phyloP scores from a whole-genome alignment of 1,140 invertebrate species.

The Cyphomyrmex costatus region DNA sequence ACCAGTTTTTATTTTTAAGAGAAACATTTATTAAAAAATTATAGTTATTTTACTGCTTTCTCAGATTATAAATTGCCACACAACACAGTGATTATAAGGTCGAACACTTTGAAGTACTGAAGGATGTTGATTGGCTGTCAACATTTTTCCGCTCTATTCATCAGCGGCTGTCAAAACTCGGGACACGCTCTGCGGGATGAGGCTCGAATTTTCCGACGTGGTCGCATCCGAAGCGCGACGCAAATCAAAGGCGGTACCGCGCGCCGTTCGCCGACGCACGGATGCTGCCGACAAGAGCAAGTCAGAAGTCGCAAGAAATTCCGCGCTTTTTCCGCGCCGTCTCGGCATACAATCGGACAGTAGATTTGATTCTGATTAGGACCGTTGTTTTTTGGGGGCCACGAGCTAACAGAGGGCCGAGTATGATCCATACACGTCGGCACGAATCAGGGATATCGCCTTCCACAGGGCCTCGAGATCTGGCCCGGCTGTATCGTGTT shows the following conservation, averaged over 20 bases:
- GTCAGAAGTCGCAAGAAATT: constrained; percentile 64
- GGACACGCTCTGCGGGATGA: not conserved
- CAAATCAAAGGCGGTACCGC: constrained; percentile 15
- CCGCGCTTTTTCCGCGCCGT: constrained; percentile 30
- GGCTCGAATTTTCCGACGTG: not conserved
- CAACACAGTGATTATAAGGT: not conserved
- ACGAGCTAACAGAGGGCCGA: constrained; percentile 78
- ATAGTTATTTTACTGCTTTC: not conserved
- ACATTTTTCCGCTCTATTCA: constrained; percentile 5
- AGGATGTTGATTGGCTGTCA: not conserved
- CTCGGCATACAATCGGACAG: constrained; percentile 57
- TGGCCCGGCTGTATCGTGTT: constrained; percentile 83
- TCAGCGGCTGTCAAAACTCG: constrained; percentile 53
- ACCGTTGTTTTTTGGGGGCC: constrained; percentile 73
- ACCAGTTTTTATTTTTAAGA: not conserved
- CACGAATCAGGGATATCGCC: constrained; percentile 85
- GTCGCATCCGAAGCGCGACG: not conserved
- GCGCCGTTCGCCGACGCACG: not conserved
- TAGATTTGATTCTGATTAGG: constrained; percentile 81
- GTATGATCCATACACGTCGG: constrained; percentile 83
- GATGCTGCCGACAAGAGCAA: not conserved
- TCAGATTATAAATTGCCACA: not conserved
- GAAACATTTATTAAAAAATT: too few relatives aligned
- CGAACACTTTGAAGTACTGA: too few relatives aligned
- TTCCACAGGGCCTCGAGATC: constrained; percentile 79